A percentile compares a stretch with the other conserved stretches of the same genome.
Conservation (phyloP, 1,140 invertebrate genomes). For the Colletes gigas region DNA sequence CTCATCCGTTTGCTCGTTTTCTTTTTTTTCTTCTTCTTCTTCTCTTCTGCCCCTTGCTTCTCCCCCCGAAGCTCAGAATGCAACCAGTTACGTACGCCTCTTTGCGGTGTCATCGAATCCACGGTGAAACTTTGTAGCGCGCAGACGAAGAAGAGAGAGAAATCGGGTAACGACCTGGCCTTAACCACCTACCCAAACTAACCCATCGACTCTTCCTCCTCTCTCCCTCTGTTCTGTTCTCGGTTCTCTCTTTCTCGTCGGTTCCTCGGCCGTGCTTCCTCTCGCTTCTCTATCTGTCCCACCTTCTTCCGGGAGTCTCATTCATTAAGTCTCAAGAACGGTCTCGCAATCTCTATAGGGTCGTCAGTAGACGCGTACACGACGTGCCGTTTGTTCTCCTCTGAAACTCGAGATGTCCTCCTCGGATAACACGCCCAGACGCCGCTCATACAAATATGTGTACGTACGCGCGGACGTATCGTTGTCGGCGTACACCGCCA, state of each 20-base stretch:
- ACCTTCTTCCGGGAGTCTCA: constrained; percentile 48
- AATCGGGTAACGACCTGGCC: constrained; percentile 58
- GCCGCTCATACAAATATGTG: constrained; percentile 13
- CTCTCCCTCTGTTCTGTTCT: background rate
- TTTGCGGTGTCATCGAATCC: constrained; percentile 45
- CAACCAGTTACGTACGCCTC: constrained; percentile 34
- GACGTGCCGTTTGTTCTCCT: constrained; percentile 73
- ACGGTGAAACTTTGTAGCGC: constrained; percentile 14
- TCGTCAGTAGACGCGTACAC: constrained; percentile 67
- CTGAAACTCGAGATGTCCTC: constrained; percentile 73
- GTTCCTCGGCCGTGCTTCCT: background rate
- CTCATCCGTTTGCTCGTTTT: background rate
- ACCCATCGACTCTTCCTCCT: constrained; percentile 41
- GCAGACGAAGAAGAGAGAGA: constrained; percentile 34
- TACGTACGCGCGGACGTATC: background rate
- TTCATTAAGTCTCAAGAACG: constrained; percentile 72
- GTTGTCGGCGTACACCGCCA: background rate
- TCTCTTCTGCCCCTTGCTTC: background rate
- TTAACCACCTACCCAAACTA: constrained; percentile 41
- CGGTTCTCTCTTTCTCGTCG: background rate
- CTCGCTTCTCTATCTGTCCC: constrained; percentile 7
- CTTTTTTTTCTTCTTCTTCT: background rate
- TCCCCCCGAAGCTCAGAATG: background rate
- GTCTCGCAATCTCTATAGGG: constrained; percentile 66
- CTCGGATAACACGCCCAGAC: constrained; percentile 66